Evolutionary conservation across 1,140 invertebrate genomes (phyloP), one percentile per base, ranked within the genome.

Genomic region (Drosophila neocordata): DNA sequence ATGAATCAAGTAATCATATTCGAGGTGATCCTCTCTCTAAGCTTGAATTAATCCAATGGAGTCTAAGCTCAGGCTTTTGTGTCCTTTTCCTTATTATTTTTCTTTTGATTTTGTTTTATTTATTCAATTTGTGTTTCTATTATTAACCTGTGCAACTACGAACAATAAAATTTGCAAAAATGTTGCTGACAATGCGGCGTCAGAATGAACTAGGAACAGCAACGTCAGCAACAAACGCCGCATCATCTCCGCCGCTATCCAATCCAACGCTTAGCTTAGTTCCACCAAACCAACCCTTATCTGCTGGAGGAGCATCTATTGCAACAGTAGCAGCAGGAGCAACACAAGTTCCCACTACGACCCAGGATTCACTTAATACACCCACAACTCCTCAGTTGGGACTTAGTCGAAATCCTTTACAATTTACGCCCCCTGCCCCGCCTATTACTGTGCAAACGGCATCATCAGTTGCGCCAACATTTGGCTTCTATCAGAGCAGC

Each of bases 141-240:
- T 67, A 4, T 63, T 51, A 67, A 69, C 55, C 6, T 61, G 60
- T 41, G 60, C 55, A 55, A 60, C 61, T 55, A 60, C 15, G 31
- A 53, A 64, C 53, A 63, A 52, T 51, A 44, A 48, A 35, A 62
- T 68, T 63, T 61, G 59, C 73, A 72, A 91, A 91, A 90, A 91
- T 91, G 89, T 91, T 92, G 91, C 90, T 92, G 90, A 91, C 91
- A 85, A 92, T 92, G 91, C 89, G 91, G 73, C 91, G 91, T 65
- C 91, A 92, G 80, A 91, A 79, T 91, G 91, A 92, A 90, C 69
- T 85, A 84, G 85, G 83, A 72, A 72, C 65, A 70, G 7, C 69
- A 31, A 41, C 44, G 24, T 44, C 65, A 59, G 58, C 63, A 27
- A 37, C 67, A 72, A 60, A 34, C 55, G 44, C 70, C 74, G 56